A percentile compares a stretch with the other conserved stretches of the same genome.
These are phyloP conservation scores for Phyto melanocephala DNA, from an alignment of 2,888 invertebrate genomes.

Conservation along the genomic window DNA sequence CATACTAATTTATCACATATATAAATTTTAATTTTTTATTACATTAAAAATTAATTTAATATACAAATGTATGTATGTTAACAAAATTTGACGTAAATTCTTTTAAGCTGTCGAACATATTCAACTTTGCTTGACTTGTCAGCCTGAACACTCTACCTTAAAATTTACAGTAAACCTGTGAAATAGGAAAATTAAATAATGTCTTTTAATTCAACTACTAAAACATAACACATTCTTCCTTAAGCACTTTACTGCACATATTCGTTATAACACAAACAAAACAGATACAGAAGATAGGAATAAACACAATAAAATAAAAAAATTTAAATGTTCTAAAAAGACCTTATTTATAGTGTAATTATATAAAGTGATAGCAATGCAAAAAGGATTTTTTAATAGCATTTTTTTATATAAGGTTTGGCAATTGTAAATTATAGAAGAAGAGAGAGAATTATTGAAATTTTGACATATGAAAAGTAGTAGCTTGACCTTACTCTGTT, in stretches of 20 bases:
- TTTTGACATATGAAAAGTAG: too few relatives aligned
- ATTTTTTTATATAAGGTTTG: too few relatives aligned
- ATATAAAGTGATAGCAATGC: too few relatives aligned
- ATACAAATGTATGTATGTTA: not conserved
- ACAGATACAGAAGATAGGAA: not conserved
- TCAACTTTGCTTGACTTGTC: not conserved
- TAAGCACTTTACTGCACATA: conserved; percentile 5
- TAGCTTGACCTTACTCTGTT: conserved; percentile 23
- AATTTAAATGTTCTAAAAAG: not conserved
- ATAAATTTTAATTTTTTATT: too few relatives aligned
- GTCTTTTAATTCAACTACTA: not conserved
- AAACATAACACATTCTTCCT: not conserved
- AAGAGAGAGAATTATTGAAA: too few relatives aligned
- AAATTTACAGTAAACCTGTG: not conserved
- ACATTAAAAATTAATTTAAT: too few relatives aligned
- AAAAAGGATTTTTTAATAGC: too few relatives aligned
- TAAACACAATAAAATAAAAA: not conserved
- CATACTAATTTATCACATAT: too few relatives aligned
- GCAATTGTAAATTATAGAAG: too few relatives aligned
- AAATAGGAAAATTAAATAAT: not conserved
- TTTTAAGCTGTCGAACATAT: not conserved
- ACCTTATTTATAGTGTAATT: too few relatives aligned
- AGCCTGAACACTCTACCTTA: conserved; percentile 20
- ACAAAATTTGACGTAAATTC: conserved; percentile 14
- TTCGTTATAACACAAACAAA: not conserved